Evolutionary conservation across 2,113 vertebrate species (phyloP).

Genomic region (Oostethus manadensis): DNA sequence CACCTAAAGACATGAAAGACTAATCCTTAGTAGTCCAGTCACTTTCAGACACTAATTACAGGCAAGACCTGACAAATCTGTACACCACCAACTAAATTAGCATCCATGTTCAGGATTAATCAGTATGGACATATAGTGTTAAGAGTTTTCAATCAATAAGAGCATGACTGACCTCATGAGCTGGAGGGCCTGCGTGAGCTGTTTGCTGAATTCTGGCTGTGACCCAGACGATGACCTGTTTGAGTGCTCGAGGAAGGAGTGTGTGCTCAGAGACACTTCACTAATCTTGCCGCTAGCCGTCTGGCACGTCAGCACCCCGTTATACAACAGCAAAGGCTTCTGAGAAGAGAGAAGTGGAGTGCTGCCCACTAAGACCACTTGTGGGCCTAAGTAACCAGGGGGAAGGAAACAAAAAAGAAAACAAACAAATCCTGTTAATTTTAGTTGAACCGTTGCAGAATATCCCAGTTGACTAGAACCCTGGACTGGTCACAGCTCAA

Average conservation of each 20-base stretch:
- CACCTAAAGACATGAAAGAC: no score
- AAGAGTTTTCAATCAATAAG: background rate
- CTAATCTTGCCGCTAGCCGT: constrained; percentile 88
- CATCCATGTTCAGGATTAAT: no score
- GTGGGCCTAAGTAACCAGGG: constrained; percentile 73
- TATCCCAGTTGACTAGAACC: background rate
- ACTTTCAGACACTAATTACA: no score
- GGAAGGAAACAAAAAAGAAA: background rate
- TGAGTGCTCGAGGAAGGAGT: constrained; percentile 82
- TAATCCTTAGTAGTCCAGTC: no score
- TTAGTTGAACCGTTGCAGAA: background rate
- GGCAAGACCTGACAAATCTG: no score
- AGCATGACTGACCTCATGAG: constrained; percentile 80
- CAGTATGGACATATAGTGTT: background rate
- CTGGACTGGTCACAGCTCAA: no score
- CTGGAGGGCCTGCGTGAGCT: constrained; percentile 80
- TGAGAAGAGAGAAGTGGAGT: constrained; percentile 87
- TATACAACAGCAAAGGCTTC: constrained; percentile 89
- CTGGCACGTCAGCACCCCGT: constrained; percentile 93
- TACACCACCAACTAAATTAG: no score
- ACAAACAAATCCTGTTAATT: background rate
- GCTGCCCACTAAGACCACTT: constrained; percentile 82
- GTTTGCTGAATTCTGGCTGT: constrained; percentile 61
- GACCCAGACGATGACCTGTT: constrained; percentile 44
- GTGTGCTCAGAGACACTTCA: constrained; percentile 79